Conservation (phyloP, 2,888 invertebrate species). For the Acanthosepion pharaonis region DNA sequence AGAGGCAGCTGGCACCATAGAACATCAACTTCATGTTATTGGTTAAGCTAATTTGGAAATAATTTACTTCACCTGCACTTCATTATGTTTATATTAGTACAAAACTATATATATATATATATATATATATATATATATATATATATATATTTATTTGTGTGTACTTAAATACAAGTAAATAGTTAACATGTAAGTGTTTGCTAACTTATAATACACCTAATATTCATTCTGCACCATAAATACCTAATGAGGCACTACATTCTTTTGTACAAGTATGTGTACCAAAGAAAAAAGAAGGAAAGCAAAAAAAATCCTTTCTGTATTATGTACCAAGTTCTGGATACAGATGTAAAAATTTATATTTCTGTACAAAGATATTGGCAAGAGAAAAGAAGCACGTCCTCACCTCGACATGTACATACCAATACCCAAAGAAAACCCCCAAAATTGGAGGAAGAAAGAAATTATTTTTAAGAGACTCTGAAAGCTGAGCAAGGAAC, state of each 20-base stretch:
- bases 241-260: constrained; percentile 23
- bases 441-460: neutral
- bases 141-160: too few relatives aligned
- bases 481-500: neutral
- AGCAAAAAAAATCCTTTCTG: neutral
- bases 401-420: neutral
- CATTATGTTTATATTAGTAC: too few relatives aligned
- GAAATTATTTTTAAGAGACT: neutral
- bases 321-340: neutral
- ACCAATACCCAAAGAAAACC: neutral
- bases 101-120: too few relatives aligned
- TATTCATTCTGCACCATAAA: neutral
- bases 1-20: too few relatives aligned
- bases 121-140: too few relatives aligned
- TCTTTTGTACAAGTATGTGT: neutral
- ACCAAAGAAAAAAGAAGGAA: neutral
- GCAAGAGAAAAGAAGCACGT: neutral
- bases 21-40: too few relatives aligned
- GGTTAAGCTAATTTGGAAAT: too few relatives aligned
- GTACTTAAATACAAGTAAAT: neutral
- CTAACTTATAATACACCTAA: neutral
- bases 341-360: neutral
- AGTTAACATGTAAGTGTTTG: neutral
- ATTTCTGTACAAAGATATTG: neutral
- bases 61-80: too few relatives aligned